phyloP scores from a whole-genome alignment of 2,797 vertebrate genomes.

The Ctenochaetus hawaiiensis region DNA sequence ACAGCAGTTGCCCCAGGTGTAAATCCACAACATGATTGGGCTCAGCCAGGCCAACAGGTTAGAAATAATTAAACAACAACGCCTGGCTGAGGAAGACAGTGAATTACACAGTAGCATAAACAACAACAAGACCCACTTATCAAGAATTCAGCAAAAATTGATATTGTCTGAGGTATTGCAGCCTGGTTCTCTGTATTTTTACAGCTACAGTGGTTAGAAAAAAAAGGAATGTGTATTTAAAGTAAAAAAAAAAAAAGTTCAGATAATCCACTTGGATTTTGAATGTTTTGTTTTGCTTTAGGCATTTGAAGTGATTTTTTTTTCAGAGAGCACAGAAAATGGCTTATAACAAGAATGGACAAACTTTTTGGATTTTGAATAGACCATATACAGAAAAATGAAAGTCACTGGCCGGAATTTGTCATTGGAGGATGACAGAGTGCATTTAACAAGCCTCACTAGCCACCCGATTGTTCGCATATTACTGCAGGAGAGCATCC shows the following conservation, averaged over 20 bases:
- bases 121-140: neutral
- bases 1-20: conserved; percentile 32
- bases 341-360: too few species aligned
- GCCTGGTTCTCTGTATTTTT: neutral
- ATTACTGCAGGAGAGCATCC: too few species aligned
- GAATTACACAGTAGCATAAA: neutral
- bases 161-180: neutral
- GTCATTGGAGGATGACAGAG: too few species aligned
- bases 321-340: too few species aligned
- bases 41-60: conserved; percentile 20
- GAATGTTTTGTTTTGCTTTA: neutral
- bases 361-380: too few species aligned
- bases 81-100: neutral
- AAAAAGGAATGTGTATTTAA: neutral
- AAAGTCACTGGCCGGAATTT: too few species aligned
- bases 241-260: neutral
- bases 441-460: too few species aligned
- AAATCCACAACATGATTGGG: conserved; percentile 39
- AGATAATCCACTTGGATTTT: neutral
- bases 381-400: too few species aligned
- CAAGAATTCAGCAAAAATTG: neutral
- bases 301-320: too few species aligned
- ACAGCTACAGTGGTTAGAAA: neutral
- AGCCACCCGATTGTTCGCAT: too few species aligned
- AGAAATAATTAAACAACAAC: conserved; percentile 52